Evolutionary conservation across 2,113 vertebrate genomes (phyloP).

Genomic region (Synchiropus splendidus): DNA sequence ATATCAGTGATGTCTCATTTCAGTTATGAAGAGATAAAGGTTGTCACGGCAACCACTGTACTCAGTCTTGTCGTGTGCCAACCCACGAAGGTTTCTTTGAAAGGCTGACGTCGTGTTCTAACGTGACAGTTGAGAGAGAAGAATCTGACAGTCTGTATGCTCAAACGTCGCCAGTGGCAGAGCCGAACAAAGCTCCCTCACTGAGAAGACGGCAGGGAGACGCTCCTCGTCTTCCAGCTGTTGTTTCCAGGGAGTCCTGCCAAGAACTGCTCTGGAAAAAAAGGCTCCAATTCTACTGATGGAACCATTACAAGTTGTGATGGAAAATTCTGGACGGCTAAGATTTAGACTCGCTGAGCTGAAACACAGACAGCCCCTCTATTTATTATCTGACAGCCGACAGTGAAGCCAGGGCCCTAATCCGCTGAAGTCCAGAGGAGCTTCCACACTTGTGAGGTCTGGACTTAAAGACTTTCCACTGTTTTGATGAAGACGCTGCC

Average conservation of each 20-base stretch:
- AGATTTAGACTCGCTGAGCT: conserved; percentile 12
- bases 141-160: too few species aligned
- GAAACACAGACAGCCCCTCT: conserved; percentile 9
- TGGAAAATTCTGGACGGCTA: conserved; percentile 31
- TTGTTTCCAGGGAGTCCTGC: conserved; percentile 19
- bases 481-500: too few species aligned
- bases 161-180: too few species aligned
- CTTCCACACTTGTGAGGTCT: too few species aligned
- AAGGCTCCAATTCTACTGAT: conserved; percentile 17
- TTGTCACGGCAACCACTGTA: too few species aligned
- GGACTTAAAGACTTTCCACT: too few species aligned
- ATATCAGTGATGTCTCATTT: too few species aligned
- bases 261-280: conserved; percentile 13
- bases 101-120: not conserved
- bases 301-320: conserved; percentile 20
- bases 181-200: conserved; percentile 1
- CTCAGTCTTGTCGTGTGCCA: too few species aligned
- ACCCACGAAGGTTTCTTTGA: too few species aligned
- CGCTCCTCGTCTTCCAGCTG: conserved; percentile 10
- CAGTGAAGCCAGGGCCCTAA: too few species aligned
- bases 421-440: too few species aligned
- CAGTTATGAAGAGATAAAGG: too few species aligned
- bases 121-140: conserved; percentile 1
- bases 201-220: conserved; percentile 6
- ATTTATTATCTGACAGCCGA: conserved; percentile 5